These are phyloP conservation scores for Drosophila anceps DNA, from an alignment of 2,888 invertebrate genomes.

Conservation along the genomic window DNA sequence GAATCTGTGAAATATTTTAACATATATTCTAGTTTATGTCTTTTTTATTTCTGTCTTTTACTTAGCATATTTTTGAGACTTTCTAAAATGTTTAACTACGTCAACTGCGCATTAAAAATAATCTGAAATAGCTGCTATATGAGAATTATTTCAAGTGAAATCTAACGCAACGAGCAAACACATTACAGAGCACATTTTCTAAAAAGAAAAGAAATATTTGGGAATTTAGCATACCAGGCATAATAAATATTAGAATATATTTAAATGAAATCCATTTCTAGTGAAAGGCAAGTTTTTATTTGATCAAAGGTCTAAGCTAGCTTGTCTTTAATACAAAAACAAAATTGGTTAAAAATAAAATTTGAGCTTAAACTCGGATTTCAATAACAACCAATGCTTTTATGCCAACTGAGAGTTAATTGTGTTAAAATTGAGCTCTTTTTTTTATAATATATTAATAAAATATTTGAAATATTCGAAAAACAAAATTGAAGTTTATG, in stretches of 20 bases:
- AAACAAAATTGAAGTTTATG: not conserved
- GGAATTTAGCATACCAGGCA: not conserved
- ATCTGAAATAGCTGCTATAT: not conserved
- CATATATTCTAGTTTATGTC: constrained; percentile 16
- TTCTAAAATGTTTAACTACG: constrained; percentile 34
- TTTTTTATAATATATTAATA: not conserved
- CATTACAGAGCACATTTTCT: not conserved
- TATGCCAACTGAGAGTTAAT: no score
- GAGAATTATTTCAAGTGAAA: constrained; percentile 11
- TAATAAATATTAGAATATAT: not conserved
- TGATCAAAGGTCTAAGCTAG: no score
- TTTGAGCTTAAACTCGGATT: no score
- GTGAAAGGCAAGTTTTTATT: no score
- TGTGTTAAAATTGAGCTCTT: not conserved
- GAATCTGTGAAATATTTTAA: not conserved
- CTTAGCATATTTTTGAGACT: constrained; percentile 8
- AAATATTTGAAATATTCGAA: not conserved
- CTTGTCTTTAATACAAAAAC: no score
- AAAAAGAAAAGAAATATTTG: not conserved
- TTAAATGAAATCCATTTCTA: not conserved
- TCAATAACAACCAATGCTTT: no score
- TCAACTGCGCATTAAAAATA: constrained; percentile 24
- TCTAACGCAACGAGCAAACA: not conserved
- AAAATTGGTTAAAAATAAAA: no score
- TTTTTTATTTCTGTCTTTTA: not conserved